A percentile compares a stretch with the other conserved stretches of the same genome.
Conservation (phyloP, 2,888 invertebrate genomes). For the Drosophila limbata region DNA sequence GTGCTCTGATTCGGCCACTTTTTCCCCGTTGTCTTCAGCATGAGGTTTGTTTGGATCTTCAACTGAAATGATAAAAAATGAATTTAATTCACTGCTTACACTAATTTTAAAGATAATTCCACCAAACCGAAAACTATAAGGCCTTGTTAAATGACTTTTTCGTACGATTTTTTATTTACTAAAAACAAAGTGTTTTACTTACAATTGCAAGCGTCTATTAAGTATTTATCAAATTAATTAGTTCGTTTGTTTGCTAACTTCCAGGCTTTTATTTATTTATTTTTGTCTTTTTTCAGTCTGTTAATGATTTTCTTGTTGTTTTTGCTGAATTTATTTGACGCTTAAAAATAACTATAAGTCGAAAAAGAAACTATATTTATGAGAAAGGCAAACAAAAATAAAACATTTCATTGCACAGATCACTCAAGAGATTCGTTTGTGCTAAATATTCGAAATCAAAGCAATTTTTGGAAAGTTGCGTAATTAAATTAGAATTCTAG, state of each 20-base stretch:
- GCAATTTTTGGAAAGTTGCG: conserved; percentile 36
- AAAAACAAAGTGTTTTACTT: conserved; percentile 47
- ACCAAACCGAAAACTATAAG: conserved; percentile 9
- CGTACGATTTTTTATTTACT: conserved; percentile 59
- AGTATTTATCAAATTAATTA: conserved; percentile 48
- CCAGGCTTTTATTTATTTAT: conserved; percentile 40
- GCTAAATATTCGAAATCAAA: conserved; percentile 55
- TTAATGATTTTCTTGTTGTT: conserved; percentile 43
- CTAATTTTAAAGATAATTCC: not conserved
- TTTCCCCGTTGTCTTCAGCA: conserved; percentile 14
- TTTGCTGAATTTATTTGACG: conserved; percentile 51
- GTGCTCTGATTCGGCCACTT: conserved; percentile 40
- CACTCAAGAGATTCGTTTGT: conserved; percentile 58
- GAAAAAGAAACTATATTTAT: conserved; percentile 55
- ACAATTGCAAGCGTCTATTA: conserved; percentile 58
- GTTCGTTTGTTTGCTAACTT: conserved; percentile 42
- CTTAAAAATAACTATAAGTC: conserved; percentile 58
- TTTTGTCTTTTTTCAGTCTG: conserved; percentile 68
- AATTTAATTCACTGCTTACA: not conserved
- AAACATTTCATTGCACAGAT: conserved; percentile 56
- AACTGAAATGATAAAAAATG: conserved; percentile 44
- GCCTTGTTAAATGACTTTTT: conserved; percentile 10
- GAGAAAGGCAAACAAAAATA: conserved; percentile 43
- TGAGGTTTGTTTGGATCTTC: conserved; percentile 47
- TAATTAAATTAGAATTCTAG: conserved; percentile 43